A percentile compares a stretch with the other conserved stretches of the same genome.
Conservation (phyloP, 2,113 vertebrate genomes). For the Ageneiosus marmoratus region DNA sequence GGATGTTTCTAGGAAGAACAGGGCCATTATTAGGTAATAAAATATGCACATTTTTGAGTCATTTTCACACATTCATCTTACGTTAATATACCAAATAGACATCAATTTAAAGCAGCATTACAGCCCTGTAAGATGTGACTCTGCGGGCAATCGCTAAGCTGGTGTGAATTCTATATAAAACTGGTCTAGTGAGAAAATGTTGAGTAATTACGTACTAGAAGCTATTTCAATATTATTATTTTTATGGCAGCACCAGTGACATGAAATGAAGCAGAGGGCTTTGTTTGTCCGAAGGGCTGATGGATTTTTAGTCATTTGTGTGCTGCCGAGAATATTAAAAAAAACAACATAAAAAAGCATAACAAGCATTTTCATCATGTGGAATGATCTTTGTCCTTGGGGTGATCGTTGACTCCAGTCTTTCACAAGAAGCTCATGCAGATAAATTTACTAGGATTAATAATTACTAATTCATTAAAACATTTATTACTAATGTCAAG, state of each 20-base stretch:
- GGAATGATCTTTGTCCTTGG: no score
- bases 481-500: no score
- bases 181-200: not conserved
- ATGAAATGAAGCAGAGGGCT: not conserved
- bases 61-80: no score
- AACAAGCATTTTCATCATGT: no score
- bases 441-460: no score
- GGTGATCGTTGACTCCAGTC: no score
- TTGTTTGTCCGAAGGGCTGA: no score
- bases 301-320: no score
- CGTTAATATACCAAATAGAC: not conserved
- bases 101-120: not conserved
- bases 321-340: no score
- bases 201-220: not conserved
- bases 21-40: not conserved
- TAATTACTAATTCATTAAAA: no score
- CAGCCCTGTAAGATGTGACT: not conserved
- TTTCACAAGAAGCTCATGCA: no score
- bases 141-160: not conserved
- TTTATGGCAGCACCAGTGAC: not conserved
- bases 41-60: not conserved
- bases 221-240: not conserved
- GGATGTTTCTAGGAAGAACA: not conserved
- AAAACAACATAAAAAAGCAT: no score
- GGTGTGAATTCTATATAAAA: not conserved